Evolutionary conservation across 2,113 vertebrate species (phyloP).

Genomic region (Alligator sinensis): DNA sequence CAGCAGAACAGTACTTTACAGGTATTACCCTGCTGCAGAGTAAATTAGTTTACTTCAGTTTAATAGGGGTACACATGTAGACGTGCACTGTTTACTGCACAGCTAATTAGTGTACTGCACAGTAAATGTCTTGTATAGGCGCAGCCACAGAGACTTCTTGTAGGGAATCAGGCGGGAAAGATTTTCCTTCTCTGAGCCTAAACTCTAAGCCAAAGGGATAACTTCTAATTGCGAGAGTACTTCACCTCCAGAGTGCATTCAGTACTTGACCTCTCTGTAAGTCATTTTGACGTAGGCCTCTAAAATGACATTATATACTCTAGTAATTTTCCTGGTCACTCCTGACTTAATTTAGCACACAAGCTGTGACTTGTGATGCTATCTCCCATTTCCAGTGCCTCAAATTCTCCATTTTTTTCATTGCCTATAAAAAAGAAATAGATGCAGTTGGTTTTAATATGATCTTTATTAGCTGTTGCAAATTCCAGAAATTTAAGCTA

Average conservation of each 20-base stretch:
- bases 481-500: background rate
- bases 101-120: too few relatives aligned
- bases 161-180: background rate
- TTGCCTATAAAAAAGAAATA: conserved; percentile 24
- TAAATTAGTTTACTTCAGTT: too few relatives aligned
- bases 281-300: background rate
- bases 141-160: too few relatives aligned
- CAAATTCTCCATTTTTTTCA: background rate
- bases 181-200: background rate
- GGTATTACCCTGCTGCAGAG: too few relatives aligned
- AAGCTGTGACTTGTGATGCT: background rate
- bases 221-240: background rate
- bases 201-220: background rate
- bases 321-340: background rate
- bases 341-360: background rate
- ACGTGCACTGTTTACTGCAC: too few relatives aligned
- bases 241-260: background rate
- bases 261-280: background rate
- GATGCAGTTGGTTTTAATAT: background rate
- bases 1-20: too few relatives aligned
- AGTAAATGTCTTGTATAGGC: too few relatives aligned
- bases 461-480: background rate
- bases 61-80: too few relatives aligned
- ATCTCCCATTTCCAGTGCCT: background rate
- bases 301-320: background rate